Base-by-base conservation (phyloP, 53 echinoderm and acorn worm genomes). In the Holothuria leucospilota region DNA sequence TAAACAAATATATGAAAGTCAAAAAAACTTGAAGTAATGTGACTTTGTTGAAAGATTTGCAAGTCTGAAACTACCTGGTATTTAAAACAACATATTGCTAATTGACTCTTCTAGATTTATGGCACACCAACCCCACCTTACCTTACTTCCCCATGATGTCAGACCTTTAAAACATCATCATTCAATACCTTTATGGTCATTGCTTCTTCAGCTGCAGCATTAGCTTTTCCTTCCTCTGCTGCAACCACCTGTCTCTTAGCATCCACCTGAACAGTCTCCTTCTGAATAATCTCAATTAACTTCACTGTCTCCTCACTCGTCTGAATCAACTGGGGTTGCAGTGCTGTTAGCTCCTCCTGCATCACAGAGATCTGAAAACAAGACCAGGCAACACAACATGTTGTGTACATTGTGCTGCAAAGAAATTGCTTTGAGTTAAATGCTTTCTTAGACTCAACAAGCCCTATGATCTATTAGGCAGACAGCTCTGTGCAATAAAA, bases 291-390 rank as follows among this genome's bases (percentile, higher is more conserved):
- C 88, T 86, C 88, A 39, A 98, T 95, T 81, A 95, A 80, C 77
- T 95, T 92, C 41, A 90, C 93, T 12, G 93, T 95, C 90, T 98
- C 95, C 39, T 93, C 91, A 70, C 90, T 95, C 67, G 86, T 95
- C 81, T 95, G 91, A 69, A 95, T 95, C 85, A 98, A 85, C 90
- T 93, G 62, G 16, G 98, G 95, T 62, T 98, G 95, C 13, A 95
- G 82, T 23, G 95, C 98, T 60, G 95, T 95, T 88, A 98, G 56
- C 56, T 98, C 98, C 51, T 88, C 98, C 71, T 95, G 95, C 98
- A 98, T 98, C 62, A 98, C 96, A n/a, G 96, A 90, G 53, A 96
- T 96, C 96, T 96, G 63, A 11, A 0, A 41, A 67, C 29, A 40
- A 23, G 18, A 15, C n/a, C 49, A 39, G 62, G 53, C 21, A 66